Evolutionary conservation across 2,888 invertebrate species (phyloP), one percentile per base, ranked within the genome.

Genomic region (Cephonodes hylas): DNA sequence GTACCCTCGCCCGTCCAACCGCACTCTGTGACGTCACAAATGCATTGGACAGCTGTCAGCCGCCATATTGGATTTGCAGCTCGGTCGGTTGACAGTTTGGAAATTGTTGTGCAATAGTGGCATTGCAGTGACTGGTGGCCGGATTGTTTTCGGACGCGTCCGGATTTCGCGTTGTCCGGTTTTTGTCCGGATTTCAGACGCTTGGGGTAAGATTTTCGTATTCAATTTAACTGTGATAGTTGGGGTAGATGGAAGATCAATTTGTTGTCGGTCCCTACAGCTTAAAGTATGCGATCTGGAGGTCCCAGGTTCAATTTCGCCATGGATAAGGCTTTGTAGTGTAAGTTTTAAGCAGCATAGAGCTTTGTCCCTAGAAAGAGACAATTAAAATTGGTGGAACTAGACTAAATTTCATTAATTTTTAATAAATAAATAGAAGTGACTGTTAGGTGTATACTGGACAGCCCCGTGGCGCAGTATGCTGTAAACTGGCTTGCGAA

Each of bases 21-120:
- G 63, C 61, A 68, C 60, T 44, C 61, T 45, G 31, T 71, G 77
- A 77, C 72, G 71, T 69, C 63, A 65, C 59, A 64, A 59, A 67
- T 84, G 84, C 72, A 69, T 73, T 63, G 77, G 84, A 84, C 84
- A 80, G 75, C 53, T 80, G 81, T 80, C 76, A 69, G 58, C 58
- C 77, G 79, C 80, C 79, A 81, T 83, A 75, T 81, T 80, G 74
- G 75, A 77, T 79, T 74, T 66, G 73, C 72, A 66, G 64, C 66
- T 63, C 69, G 69, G 69, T 63, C 65, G 60, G 48, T 60, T 63
- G 53, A 69, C 63, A 65, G 63, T 67, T 31, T 61, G 31, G 27
- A 58, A 58, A 57, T 58, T 61, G 58, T 61, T 57, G 34, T 57
- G 25, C 22, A 57, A 57, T 38, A 31, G 31, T 31, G n/a, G n/a